Evolutionary conservation across 2,797 vertebrate genomes (phyloP), one percentile per base, ranked within the genome.

Genomic region (Sternotherus odoratus): DNA sequence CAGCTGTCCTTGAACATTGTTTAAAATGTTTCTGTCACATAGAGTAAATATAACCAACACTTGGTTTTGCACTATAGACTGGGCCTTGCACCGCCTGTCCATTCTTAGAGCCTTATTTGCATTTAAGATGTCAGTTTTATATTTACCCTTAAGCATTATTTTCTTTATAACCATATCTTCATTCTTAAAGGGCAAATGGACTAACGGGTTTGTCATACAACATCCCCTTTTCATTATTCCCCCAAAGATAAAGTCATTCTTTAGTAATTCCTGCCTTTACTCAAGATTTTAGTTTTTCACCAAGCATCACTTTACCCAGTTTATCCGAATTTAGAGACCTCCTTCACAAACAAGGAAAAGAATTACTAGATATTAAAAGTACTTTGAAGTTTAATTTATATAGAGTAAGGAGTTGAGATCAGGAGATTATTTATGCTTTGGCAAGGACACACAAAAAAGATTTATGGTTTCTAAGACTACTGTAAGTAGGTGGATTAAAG

Each of bases 361-460:
- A 66, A 39, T 80, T 86, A 92, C 43, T 56, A 91, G 79, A 82
- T 46, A 91, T 54, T 51, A 91, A 54, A 91, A 94, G 24, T 82
- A 95, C 2, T 53, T 39, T 6, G 15, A 93, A 89, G 82, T 91
- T 92, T 94, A 91, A 94, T 92, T 93, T 88, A 85, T 33, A 30
- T 78, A 95, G 78, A 69, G 82, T 53, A 94, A 92, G 50, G 83
- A 91, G 53, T 75, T 85, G 87, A 94, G 92, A 95, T 93, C 79
- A 82, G 85, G 69, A 95, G 84, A 89, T 93, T 88, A 91, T 90
- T 93, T 56, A 66, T 10, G 28, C 82, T 93, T 89, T 94, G 85
- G 82, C 87, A 88, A 83, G 66, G 60, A 83, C 79, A 87, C 0
- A 0, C 79, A 96, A 96, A 93, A 30, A 49, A 75, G 60, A 91